These are phyloP conservation scores for Synchiropus splendidus DNA, from an alignment of 2,113 vertebrate species.

Conservation along the genomic window DNA sequence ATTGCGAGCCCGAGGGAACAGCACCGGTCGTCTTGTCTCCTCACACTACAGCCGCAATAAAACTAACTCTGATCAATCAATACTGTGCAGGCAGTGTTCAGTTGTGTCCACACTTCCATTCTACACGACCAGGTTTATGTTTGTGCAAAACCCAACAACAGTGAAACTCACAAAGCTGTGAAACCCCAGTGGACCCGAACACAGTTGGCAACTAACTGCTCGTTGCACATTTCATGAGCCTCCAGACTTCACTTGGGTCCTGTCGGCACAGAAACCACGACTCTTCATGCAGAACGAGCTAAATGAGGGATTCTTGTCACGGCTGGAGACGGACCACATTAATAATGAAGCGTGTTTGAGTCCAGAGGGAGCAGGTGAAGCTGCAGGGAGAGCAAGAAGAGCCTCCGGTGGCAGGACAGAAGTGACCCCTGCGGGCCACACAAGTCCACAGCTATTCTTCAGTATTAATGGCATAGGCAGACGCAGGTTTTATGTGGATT, in stretches of 20 bases:
- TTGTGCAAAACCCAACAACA: constrained; percentile 11
- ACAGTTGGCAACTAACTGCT: constrained; percentile 49
- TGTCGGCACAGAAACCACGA: constrained; percentile 24
- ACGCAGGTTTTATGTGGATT: no score
- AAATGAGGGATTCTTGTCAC: constrained; percentile 40
- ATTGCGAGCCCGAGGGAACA: no score
- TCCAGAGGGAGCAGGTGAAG: constrained; percentile 12
- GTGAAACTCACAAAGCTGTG: constrained; percentile 23
- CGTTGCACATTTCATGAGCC: constrained; percentile 41
- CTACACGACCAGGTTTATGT: no score
- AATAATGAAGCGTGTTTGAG: constrained; percentile 32
- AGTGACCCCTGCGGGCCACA: constrained; percentile 7
- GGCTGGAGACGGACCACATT: constrained; percentile 28
- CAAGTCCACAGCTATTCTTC: no score
- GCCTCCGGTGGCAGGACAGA: constrained; percentile 4
- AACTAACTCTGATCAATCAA: no score
- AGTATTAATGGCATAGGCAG: no score
- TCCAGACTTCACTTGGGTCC: constrained; percentile 29
- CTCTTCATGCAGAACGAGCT: constrained; percentile 38
- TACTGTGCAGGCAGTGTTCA: no score
- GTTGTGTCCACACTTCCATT: no score
- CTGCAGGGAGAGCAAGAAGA: not conserved
- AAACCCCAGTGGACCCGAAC: constrained; percentile 27
- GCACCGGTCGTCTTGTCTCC: no score
- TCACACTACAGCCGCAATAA: no score